Conservation (phyloP, 2,888 invertebrate species). For the Dolichomitus sp. region DNA sequence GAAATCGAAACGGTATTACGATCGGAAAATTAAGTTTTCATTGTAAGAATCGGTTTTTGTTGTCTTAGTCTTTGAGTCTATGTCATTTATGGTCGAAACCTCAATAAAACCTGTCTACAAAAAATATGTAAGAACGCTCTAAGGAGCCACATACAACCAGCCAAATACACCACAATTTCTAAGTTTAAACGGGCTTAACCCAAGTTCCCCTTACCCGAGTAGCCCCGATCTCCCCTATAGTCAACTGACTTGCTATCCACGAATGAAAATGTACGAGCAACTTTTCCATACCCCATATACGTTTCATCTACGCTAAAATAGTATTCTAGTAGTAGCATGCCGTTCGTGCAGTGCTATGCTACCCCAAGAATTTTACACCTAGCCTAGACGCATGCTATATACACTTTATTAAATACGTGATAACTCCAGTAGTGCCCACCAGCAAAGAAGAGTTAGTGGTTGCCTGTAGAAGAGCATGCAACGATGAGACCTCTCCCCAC, state of each 20-base stretch:
- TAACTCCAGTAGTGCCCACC: constrained; percentile 44
- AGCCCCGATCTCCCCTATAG: constrained; percentile 6
- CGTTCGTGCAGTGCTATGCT: constrained; percentile 4
- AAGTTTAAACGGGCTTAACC: too few relatives aligned
- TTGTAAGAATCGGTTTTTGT: too few relatives aligned
- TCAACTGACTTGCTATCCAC: constrained; percentile 18
- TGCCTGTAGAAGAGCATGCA: neutral
- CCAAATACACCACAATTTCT: too few relatives aligned
- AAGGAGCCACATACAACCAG: too few relatives aligned
- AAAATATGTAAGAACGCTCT: too few relatives aligned
- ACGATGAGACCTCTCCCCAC: constrained; percentile 12
- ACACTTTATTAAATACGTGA: constrained; percentile 71
- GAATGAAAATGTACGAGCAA: constrained; percentile 56
- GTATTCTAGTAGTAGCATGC: constrained; percentile 29
- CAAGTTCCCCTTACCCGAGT: neutral
- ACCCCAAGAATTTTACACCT: constrained; percentile 40
- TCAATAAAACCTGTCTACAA: too few relatives aligned
- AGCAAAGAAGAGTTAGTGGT: constrained; percentile 19
- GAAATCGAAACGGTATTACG: too few relatives aligned
- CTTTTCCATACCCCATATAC: constrained; percentile 6
- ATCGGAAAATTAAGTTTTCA: too few relatives aligned
- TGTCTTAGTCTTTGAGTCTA: too few relatives aligned
- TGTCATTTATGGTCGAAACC: too few relatives aligned
- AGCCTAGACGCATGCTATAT: constrained; percentile 53
- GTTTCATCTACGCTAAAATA: constrained; percentile 48